These are phyloP conservation scores for Drosophila differens DNA, from an alignment of 2,888 invertebrate species.

Conservation along the genomic window DNA sequence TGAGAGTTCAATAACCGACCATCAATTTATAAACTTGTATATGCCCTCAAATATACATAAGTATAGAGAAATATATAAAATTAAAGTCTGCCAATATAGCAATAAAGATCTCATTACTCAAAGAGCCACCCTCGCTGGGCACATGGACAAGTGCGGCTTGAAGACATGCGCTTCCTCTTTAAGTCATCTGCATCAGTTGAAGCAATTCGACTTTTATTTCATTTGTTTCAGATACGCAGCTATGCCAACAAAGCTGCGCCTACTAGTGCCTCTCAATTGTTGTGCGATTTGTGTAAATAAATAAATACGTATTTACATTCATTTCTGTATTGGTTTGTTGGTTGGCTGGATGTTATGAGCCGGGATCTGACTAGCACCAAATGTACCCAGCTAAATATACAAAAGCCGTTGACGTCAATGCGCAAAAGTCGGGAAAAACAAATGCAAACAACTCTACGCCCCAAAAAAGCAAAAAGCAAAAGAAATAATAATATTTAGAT, in stretches of 20 bases:
- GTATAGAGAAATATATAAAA: neutral
- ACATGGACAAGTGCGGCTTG: slow-evolving; percentile 64
- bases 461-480: slow-evolving; percentile 25
- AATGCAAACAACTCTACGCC: slow-evolving; percentile 30
- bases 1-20: neutral
- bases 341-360: neutral
- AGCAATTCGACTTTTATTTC: slow-evolving; percentile 38
- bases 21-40: neutral
- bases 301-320: slow-evolving; percentile 34
- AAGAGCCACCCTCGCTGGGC: slow-evolving; percentile 34
- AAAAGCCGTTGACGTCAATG: slow-evolving; percentile 67
- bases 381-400: slow-evolving; percentile 32
- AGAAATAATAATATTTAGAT: slow-evolving; percentile 10
- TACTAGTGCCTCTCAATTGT: slow-evolving; percentile 63
- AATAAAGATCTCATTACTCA: neutral
- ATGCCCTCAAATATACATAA: neutral
- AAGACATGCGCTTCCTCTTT: slow-evolving; percentile 77
- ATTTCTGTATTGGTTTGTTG: slow-evolving; percentile 4
- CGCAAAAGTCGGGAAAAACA: slow-evolving; percentile 43
- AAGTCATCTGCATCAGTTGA: slow-evolving; percentile 44
- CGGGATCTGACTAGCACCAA: slow-evolving; percentile 34
- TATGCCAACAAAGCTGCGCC: slow-evolving; percentile 72
- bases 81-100: neutral
- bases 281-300: slow-evolving; percentile 52
- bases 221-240: slow-evolving; percentile 58